A percentile compares a stretch with the other conserved stretches of the same genome.
Evolutionary conservation across 2,113 vertebrate species (phyloP).

Genomic region (Capreolus pygargus): DNA sequence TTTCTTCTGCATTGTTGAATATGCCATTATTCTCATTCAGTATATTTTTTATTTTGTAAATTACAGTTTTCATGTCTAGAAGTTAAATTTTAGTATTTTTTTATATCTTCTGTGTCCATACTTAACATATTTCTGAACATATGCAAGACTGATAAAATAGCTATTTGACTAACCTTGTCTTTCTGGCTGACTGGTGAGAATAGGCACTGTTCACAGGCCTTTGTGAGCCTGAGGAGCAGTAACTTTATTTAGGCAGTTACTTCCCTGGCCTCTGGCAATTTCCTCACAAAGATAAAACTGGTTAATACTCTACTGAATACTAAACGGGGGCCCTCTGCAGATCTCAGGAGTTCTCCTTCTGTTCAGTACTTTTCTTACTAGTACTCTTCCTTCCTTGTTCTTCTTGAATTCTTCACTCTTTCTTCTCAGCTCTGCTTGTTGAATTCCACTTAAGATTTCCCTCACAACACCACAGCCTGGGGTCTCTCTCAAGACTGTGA

Average conservation of each 20-base stretch:
- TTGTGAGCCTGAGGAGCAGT: neutral
- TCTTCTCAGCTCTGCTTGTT: neutral
- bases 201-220: neutral
- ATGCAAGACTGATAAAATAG: neutral
- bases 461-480: rapidly evolving
- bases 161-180: neutral
- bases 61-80: neutral
- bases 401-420: neutral
- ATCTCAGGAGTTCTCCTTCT: neutral
- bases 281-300: neutral
- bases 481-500: neutral
- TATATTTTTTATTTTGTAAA: neutral
- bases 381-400: neutral
- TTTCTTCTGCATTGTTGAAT: neutral
- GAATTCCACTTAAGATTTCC: neutral
- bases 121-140: neutral
- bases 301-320: neutral
- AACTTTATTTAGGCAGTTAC: neutral
- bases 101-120: neutral
- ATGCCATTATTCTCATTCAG: neutral
- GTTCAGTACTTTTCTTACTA: neutral
- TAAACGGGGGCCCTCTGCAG: too few relatives aligned
- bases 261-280: neutral
- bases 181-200: neutral
- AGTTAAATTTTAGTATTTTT: neutral